phyloP scores from a whole-genome alignment of 1,140 invertebrate genomes.

The Carcinoscorpius rotundicauda region DNA sequence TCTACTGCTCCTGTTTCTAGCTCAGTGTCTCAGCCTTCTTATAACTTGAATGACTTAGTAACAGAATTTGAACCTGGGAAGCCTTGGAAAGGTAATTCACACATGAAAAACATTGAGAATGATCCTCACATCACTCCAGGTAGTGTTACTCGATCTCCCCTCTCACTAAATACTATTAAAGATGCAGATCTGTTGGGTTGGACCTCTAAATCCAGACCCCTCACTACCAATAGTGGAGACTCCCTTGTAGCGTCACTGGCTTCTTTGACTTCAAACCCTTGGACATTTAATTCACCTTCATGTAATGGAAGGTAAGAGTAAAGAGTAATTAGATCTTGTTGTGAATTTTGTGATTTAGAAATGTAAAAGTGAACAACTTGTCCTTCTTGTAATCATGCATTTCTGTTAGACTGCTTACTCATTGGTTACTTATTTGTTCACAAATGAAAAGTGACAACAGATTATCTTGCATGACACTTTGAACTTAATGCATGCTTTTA shows the following conservation, averaged over 20 bases:
- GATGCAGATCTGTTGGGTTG: constrained; percentile 59
- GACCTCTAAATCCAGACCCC: constrained; percentile 40
- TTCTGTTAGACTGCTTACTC: too few species aligned
- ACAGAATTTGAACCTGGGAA: constrained; percentile 97
- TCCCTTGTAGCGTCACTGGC: constrained; percentile 48
- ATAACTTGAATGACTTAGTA: constrained; percentile 71
- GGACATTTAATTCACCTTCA: constrained; percentile 65
- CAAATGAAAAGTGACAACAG: too few species aligned
- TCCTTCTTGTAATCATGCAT: too few species aligned
- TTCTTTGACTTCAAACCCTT: constrained; percentile 47
- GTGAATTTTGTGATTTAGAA: too few species aligned
- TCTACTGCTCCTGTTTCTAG: too few species aligned
- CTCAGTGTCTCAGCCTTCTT: constrained; percentile 26
- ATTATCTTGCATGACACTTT: too few species aligned
- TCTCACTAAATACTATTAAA: constrained; percentile 74
- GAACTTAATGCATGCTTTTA: too few species aligned
- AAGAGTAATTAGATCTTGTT: too few species aligned
- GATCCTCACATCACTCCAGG: constrained; percentile 94
- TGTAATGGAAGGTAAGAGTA: too few species aligned
- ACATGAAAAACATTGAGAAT: constrained; percentile 84
- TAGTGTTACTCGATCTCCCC: constrained; percentile 75
- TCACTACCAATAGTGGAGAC: constrained; percentile 31
- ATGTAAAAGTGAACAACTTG: too few species aligned
- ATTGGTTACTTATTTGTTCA: too few species aligned
- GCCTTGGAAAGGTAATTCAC: constrained; percentile 81